Evolutionary conservation across 2,888 invertebrate genomes (phyloP).

Genomic region (Orthosia incerta): DNA sequence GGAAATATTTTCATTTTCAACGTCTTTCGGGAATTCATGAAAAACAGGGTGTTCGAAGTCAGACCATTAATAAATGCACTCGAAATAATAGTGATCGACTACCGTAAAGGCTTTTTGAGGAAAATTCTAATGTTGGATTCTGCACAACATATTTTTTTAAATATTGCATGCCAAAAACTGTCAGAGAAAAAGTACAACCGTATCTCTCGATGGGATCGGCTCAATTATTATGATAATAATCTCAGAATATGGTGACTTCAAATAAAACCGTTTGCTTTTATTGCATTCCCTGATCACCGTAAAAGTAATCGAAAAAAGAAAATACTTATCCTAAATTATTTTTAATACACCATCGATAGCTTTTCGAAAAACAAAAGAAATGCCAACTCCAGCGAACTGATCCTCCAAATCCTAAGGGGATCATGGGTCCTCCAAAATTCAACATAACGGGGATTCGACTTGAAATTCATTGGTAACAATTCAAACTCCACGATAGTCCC

Average conservation of each 20-base stretch:
- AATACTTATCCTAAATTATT: constrained; percentile 24
- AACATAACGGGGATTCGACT: constrained; percentile 57
- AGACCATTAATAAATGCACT: not conserved
- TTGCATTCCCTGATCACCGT: not conserved
- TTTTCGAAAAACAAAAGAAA: constrained; percentile 53
- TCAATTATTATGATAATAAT: not conserved
- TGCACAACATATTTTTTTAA: not conserved
- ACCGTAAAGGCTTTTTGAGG: not conserved
- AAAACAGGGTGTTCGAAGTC: not conserved
- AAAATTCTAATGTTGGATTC: not conserved
- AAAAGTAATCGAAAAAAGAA: not conserved
- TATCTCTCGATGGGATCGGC: not conserved
- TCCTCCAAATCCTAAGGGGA: constrained; percentile 60
- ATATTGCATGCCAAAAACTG: not conserved
- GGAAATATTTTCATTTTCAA: constrained; percentile 31
- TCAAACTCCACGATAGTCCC: constrained; percentile 60
- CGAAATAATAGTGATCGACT: not conserved
- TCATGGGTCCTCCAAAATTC: constrained; percentile 60
- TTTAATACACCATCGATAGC: constrained; percentile 30
- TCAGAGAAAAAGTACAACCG: not conserved
- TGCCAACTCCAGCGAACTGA: constrained; percentile 41
- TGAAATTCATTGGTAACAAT: constrained; percentile 68
- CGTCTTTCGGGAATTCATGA: constrained; percentile 3
- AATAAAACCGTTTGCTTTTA: not conserved
- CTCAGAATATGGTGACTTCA: not conserved